phyloP scores from a whole-genome alignment of 92 coral and sea anemone genomes.

The Blastomussa wellsi region DNA sequence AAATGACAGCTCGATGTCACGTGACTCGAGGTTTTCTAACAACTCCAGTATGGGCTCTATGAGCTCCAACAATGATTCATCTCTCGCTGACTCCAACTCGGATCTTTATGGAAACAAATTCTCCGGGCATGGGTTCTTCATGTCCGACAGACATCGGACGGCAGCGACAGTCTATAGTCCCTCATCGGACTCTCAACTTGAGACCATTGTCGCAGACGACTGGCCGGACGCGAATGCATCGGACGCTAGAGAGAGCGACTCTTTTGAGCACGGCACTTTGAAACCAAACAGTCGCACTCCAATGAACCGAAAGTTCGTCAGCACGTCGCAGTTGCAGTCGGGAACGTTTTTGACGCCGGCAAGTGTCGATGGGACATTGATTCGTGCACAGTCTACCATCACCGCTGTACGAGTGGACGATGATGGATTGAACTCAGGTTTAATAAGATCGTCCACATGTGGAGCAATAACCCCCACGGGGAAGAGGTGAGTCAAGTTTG shows the following conservation, averaged over 20 bases:
- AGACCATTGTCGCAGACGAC: constrained; percentile 54
- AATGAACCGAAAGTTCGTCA: constrained; percentile 56
- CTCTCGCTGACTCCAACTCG: constrained; percentile 82
- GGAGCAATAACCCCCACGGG: constrained; percentile 57
- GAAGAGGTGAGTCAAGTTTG: constrained; percentile 48
- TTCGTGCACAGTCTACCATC: constrained; percentile 84
- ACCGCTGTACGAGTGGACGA: constrained; percentile 82
- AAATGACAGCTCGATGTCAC: constrained; percentile 85
- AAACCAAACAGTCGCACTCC: constrained; percentile 32
- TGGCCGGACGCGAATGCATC: constrained; percentile 61
- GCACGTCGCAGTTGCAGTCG: constrained; percentile 56
- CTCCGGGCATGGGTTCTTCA: constrained; percentile 26
- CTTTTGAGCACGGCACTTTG: constrained; percentile 22
- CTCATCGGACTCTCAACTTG: constrained; percentile 65
- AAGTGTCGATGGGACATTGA: constrained; percentile 31
- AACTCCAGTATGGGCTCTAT: constrained; percentile 88
- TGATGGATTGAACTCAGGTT: constrained; percentile 55
- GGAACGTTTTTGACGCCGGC: constrained; percentile 34
- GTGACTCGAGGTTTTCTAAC: constrained; percentile 72
- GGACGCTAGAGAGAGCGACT: constrained; percentile 60
- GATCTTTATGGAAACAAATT: constrained; percentile 70
- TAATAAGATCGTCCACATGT: constrained; percentile 55
- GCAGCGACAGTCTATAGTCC: constrained; percentile 70
- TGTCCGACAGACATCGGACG: constrained; percentile 66
- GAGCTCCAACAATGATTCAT: constrained; percentile 82